A percentile compares a stretch with the other conserved stretches of the same genome.
Conservation (phyloP, 2,888 invertebrate species). For the Drosophila atripex region DNA sequence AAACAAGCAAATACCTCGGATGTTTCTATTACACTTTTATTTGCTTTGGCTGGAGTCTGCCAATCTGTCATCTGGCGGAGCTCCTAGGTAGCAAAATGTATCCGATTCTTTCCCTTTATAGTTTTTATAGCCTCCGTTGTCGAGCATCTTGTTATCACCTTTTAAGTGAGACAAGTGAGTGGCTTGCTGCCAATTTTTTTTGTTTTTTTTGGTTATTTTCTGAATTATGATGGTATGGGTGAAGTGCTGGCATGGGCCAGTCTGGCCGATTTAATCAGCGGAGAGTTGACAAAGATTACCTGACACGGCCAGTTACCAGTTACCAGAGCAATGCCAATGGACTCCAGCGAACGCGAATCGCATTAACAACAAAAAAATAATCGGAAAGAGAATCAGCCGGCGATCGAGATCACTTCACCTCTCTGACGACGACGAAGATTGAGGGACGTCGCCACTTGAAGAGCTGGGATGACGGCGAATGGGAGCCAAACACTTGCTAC, state of each 20-base stretch:
- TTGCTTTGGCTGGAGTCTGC: conserved; percentile 32
- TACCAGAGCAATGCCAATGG: conserved; percentile 36
- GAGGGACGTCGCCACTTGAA: conserved; percentile 42
- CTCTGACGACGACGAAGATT: conserved; percentile 26
- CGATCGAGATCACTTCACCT: conserved; percentile 19
- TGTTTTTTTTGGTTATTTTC: background rate
- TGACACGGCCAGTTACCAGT: conserved; percentile 75
- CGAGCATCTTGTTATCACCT: conserved; percentile 77
- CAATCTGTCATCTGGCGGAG: conserved; percentile 32
- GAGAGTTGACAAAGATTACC: conserved; percentile 69
- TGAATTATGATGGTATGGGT: conserved; percentile 30
- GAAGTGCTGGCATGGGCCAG: conserved; percentile 35
- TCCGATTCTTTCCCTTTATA: conserved; percentile 16
- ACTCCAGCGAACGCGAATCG: conserved; percentile 34
- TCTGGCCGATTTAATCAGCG: conserved; percentile 59
- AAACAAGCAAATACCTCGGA: conserved; percentile 19
- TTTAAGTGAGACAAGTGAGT: conserved; percentile 78
- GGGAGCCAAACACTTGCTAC: conserved; percentile 50
- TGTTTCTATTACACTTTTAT: conserved; percentile 61
- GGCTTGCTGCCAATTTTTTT: conserved; percentile 44
- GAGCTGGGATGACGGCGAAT: conserved; percentile 28
- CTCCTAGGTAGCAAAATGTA: conserved; percentile 35
- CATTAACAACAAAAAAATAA: conserved; percentile 24
- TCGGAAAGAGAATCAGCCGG: conserved; percentile 11
- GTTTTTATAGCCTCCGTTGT: conserved; percentile 29